Percentiles rank a stretch among this genome's conserved stretches.
Evolutionary conservation across 2,797 vertebrate genomes (phyloP).

Genomic region (Rhincodon typus): DNA sequence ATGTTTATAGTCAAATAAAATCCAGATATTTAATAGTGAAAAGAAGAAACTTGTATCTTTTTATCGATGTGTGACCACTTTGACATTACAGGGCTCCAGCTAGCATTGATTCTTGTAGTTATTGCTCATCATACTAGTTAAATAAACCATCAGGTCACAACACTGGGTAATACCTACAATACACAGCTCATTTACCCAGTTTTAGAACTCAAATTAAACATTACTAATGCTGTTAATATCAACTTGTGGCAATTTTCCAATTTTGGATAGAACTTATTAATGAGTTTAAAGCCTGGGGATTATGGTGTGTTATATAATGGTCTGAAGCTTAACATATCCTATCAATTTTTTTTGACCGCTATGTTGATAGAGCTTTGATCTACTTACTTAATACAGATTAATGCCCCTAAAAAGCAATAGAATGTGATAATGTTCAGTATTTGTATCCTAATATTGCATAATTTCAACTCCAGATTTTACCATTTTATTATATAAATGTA

Average conservation of each 20-base stretch:
- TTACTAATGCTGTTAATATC: background rate
- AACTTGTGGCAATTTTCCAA: background rate
- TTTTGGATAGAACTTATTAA: background rate
- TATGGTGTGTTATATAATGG: background rate
- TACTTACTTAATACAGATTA: background rate
- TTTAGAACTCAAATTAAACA: background rate
- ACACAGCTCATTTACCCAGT: background rate
- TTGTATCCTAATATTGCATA: background rate
- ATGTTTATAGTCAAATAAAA: slow-evolving; percentile 37
- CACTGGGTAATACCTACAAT: background rate
- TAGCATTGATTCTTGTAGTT: background rate
- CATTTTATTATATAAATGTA: background rate
- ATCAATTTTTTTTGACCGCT: background rate
- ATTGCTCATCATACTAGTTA: background rate
- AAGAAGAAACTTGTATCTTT: slow-evolving; percentile 31
- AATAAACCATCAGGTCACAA: slow-evolving; percentile 12
- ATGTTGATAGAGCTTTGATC: background rate
- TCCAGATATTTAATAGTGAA: slow-evolving; percentile 28
- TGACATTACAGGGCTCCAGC: background rate
- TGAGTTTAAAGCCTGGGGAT: background rate
- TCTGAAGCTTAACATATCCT: background rate
- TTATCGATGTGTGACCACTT: slow-evolving; percentile 8
- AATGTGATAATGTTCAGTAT: background rate
- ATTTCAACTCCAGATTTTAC: background rate
- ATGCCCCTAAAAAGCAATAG: background rate